Base-by-base conservation (phyloP, 2,888 invertebrate species). In the Apoda limacodes region DNA sequence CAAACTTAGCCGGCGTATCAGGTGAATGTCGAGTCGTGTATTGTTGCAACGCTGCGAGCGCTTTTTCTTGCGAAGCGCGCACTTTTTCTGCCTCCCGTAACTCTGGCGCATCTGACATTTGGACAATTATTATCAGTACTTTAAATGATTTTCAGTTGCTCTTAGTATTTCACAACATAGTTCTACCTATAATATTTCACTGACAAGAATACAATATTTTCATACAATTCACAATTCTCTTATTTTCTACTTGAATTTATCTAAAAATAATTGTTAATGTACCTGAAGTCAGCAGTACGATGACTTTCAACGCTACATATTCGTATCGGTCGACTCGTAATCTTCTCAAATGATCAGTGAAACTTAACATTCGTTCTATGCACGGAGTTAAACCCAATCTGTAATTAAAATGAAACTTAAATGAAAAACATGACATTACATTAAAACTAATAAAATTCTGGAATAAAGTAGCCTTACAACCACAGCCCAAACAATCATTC, bases 251-350 rank as follows among this genome's bases (percentile, higher is more conserved):
- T 33, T 6, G 4, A n/a, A n/a, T n/a, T n/a, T n/a, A n/a, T n/a
- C n/a, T n/a, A n/a, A n/a, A n/a, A n/a, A n/a, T n/a, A n/a, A n/a
- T n/a, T n/a, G n/a, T n/a, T 3, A 7, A 37, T 34, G 35, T 72
- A 95, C 96, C 94, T 61, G 95, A 95, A 46, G 93, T 92, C 50
- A 95, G 86, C 29, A 95, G 85, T 37, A 95, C 90, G 55, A 95
- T 92, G 45, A 95, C 95, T 82, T 98, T 98, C 85, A 98, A 89
- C 46, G 95, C 95, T 48, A 96, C 95, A 68, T 95, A 98, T 80
- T 98, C 98, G 69, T 95, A 95, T 55, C 93, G 88, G 76, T 98
- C 97, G 20, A 98, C 92, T 49, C 93, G 85, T 43, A 98, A 82
- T 45, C 95, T 81, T 48, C 95, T 83, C 54, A 98, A 78, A 67